Evolutionary conservation across 2,113 vertebrate genomes (phyloP).

Genomic region (Alces alces): DNA sequence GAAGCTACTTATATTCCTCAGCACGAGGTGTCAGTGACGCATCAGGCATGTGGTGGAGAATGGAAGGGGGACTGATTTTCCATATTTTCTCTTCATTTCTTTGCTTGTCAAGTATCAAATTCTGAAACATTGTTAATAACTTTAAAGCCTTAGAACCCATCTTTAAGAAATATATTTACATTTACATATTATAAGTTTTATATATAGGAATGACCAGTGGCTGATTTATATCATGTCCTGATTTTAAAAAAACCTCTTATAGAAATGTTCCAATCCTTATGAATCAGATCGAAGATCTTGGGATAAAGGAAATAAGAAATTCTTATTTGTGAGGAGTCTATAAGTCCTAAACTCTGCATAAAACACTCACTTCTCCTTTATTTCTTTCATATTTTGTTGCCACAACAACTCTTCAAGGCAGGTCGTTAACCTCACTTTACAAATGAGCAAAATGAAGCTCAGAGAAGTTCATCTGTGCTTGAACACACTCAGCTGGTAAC

Average conservation of each 20-base stretch:
- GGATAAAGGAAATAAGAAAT: not conserved
- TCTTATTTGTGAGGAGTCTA: not conserved
- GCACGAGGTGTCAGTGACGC: not conserved
- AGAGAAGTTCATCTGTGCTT: not conserved
- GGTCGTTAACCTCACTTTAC: not conserved
- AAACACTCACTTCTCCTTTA: not conserved
- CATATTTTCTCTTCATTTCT: not conserved
- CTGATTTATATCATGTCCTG: not conserved
- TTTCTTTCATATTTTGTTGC: not conserved
- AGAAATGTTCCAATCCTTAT: not conserved
- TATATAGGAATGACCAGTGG: not conserved
- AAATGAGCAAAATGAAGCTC: not conserved
- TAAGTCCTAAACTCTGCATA: not conserved
- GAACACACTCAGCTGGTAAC: not conserved
- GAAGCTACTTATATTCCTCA: not conserved
- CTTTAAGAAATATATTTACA: not conserved
- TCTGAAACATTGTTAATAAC: not conserved
- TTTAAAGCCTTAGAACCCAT: not conserved
- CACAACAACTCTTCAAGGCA: not conserved
- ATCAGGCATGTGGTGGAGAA: not conserved
- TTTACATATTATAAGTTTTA: not conserved
- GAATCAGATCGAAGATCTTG: not conserved
- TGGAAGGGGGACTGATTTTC: not conserved
- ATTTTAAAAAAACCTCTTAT: not conserved
- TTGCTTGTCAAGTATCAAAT: not conserved